Evolutionary conservation across 2,888 invertebrate species (phyloP).

Genomic region (Rugalucina vietnamica): DNA sequence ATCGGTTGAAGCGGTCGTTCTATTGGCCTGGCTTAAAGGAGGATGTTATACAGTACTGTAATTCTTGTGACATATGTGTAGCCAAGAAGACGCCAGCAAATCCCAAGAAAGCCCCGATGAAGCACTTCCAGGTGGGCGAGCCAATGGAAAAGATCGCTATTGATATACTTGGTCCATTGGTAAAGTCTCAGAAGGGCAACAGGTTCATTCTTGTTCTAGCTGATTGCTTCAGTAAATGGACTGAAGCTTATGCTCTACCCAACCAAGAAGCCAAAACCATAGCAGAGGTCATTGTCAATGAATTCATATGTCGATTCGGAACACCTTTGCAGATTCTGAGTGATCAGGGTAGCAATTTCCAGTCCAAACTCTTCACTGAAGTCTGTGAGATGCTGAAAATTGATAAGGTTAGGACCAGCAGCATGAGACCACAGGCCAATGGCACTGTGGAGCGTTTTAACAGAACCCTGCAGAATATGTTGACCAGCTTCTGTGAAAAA

Average conservation of each 20-base stretch:
- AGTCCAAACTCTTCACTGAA: conserved; percentile 31
- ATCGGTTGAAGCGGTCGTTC: conserved; percentile 39
- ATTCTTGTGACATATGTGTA: conserved; percentile 52
- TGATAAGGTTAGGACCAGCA: conserved; percentile 46
- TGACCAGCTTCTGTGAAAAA: conserved; percentile 62
- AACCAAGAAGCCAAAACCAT: conserved; percentile 52
- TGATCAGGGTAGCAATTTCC: conserved; percentile 53
- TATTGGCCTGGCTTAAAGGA: conserved; percentile 55
- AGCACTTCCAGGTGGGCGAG: conserved; percentile 24
- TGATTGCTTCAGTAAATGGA: conserved; percentile 55
- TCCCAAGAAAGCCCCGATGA: conserved; percentile 33
- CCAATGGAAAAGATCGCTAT: conserved; percentile 64
- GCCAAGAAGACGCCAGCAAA: conserved; percentile 27
- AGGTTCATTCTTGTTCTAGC: conserved; percentile 53
- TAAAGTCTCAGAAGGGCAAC: conserved; percentile 40
- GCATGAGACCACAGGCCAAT: too few relatives aligned
- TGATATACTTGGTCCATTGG: conserved; percentile 61
- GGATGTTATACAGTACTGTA: conserved; percentile 32
- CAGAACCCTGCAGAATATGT: conserved; percentile 60
- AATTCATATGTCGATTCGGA: conserved; percentile 59
- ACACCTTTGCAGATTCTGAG: conserved; percentile 46
- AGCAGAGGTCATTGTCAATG: conserved; percentile 48
- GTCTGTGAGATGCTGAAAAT: conserved; percentile 45
- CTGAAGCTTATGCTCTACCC: conserved; percentile 49
- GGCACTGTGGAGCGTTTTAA: too few relatives aligned